Evolutionary conservation across 2,888 invertebrate genomes (phyloP), one percentile per base, ranked within the genome.

Genomic region (Eubasilissa splendida): DNA sequence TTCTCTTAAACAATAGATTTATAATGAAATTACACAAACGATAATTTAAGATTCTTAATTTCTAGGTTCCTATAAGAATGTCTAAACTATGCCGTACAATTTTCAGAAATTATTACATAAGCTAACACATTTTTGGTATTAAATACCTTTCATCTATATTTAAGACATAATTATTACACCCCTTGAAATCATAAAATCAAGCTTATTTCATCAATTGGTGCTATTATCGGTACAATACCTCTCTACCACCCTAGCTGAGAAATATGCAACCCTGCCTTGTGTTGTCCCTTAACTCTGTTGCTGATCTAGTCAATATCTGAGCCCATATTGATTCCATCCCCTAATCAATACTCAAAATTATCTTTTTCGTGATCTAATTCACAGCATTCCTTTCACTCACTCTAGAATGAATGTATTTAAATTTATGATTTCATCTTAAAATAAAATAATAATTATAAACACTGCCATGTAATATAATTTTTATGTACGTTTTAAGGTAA

Each of bases 401-500:
- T 63, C 14, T 52, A 8, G 9, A 68, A 10, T 66, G 50, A 68
- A 52, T 68, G 68, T 68, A 68, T 68, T 50, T 50, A 68, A 68
- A n/a, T 12, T 54, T 71, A 71, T 22, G 71, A 71, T 71, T 71
- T 71, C 54, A 71, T 31, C 31, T 70, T 71, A 71, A 22, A 71
- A 71, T 71, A 71, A 58, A 70, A 78, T 60, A 54, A 73, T 59
- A 59, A 50, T 79, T 81, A 33, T 76, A 71, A 79, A 79, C 81
- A 82, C 82, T 82, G 82, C 82, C 82, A 82, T 82, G 77, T 79
- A 79, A 79, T 73, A 79, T 82, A 82, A 73, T 82, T 76, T 66
- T 76, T 71, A 75, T 79, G 56, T 76, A 79, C 66, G 53, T 79
- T 79, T 71, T 74, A 81, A 59, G 79, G 50, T 74, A 76, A 79